Percentiles rank a stretch among this genome's conserved stretches.
Evolutionary conservation across 2,888 invertebrate genomes (phyloP).

Genomic region (Caradrina kadenii): DNA sequence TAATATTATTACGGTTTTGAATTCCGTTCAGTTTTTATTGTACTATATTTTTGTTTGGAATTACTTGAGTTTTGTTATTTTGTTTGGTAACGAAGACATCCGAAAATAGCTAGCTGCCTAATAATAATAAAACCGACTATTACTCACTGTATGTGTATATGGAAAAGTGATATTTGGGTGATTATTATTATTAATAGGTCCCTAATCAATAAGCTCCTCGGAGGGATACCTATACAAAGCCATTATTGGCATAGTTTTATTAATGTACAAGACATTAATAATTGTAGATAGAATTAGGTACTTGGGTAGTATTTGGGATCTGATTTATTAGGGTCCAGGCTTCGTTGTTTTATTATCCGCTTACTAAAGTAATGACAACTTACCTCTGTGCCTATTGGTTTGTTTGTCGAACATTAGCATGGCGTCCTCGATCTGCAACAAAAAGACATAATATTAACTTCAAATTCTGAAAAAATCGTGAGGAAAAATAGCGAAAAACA

Average conservation of each 20-base stretch:
- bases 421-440: slow-evolving; percentile 99
- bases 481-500: slow-evolving; percentile 85
- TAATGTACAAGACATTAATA: slow-evolving; percentile 59
- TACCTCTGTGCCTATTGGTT: slow-evolving; percentile 99
- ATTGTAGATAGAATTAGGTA: slow-evolving; percentile 51
- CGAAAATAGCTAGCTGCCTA: slow-evolving; percentile 25
- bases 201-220: slow-evolving; percentile 46
- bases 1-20: slow-evolving; percentile 68
- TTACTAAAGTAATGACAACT: slow-evolving; percentile 80
- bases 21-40: slow-evolving; percentile 62
- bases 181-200: slow-evolving; percentile 38
- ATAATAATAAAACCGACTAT: slow-evolving; percentile 22
- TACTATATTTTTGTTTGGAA: slow-evolving; percentile 42
- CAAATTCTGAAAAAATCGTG: slow-evolving; percentile 80
- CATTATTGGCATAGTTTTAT: slow-evolving; percentile 61
- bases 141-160: slow-evolving; percentile 6
- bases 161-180: slow-evolving; percentile 11
- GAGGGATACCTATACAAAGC: slow-evolving; percentile 53
- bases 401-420: slow-evolving; percentile 99
- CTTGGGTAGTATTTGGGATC: slow-evolving; percentile 53
- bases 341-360: slow-evolving; percentile 44
- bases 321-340: slow-evolving; percentile 60
- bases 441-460: slow-evolving; percentile 84
- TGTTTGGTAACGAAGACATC: slow-evolving; percentile 4
- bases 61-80: slow-evolving; percentile 28